Conservation (phyloP, 2,113 vertebrate species). For the Collichthys lucidus region DNA sequence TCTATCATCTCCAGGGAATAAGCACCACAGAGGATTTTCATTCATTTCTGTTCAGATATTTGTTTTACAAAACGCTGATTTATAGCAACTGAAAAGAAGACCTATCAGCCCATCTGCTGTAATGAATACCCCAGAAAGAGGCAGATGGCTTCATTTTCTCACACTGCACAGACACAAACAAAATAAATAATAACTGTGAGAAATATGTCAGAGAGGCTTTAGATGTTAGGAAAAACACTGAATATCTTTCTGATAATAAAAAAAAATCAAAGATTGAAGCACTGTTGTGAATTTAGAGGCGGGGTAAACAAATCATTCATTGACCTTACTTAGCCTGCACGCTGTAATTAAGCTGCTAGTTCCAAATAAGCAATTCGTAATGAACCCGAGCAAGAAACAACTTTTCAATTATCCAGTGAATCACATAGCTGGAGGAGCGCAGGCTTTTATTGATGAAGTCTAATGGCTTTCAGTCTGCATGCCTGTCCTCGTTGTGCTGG, state of each 20-base stretch:
- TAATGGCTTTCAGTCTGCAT: conserved; percentile 54
- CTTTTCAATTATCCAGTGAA: conserved; percentile 14
- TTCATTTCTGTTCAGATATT: conserved; percentile 2
- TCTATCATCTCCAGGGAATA: conserved; percentile 1
- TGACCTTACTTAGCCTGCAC: background rate
- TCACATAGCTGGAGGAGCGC: conserved; percentile 5
- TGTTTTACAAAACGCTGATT: conserved; percentile 6
- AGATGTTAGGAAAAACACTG: background rate
- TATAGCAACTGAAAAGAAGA: background rate
- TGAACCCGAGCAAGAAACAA: conserved; percentile 1
- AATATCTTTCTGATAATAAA: background rate
- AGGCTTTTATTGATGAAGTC: conserved; percentile 55
- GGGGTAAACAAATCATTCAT: background rate
- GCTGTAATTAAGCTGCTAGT: background rate
- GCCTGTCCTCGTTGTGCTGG: conserved; percentile 16
- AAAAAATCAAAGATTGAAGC: background rate
- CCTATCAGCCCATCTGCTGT: conserved; percentile 6
- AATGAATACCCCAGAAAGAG: background rate
- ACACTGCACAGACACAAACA: conserved; percentile 8
- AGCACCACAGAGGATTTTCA: background rate
- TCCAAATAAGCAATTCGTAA: conserved; percentile 18
- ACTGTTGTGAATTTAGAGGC: background rate
- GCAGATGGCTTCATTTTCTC: conserved; percentile 2
- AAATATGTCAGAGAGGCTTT: background rate
- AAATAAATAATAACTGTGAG: conserved; percentile 1